These are phyloP conservation scores for Paraplagusia blochii DNA, from an alignment of 2,113 vertebrate genomes.

Conservation along the genomic window DNA sequence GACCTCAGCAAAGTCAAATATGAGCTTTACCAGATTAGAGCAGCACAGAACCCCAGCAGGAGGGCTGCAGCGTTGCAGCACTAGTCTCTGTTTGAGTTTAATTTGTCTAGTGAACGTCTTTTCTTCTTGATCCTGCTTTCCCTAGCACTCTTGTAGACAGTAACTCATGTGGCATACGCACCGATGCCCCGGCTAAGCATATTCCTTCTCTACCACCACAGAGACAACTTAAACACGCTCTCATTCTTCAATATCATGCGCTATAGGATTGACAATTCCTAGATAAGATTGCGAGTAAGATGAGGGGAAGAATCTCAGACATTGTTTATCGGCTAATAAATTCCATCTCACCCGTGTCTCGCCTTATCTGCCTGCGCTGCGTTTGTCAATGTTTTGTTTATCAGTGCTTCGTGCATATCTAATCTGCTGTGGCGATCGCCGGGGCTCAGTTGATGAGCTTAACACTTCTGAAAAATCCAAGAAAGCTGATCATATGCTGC, in stretches of 20 bases:
- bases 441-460: background rate
- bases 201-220: background rate
- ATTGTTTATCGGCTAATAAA: slow-evolving; percentile 1
- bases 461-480: slow-evolving; percentile 6
- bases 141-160: background rate
- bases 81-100: slow-evolving; percentile 18
- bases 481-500: background rate
- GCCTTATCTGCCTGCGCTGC: background rate
- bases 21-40: slow-evolving; percentile 32
- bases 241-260: slow-evolving; percentile 1
- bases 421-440: slow-evolving; percentile 9
- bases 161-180: background rate
- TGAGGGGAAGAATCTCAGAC: slow-evolving; percentile 12
- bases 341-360: slow-evolving; percentile 1
- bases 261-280: background rate
- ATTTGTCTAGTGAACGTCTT: background rate
- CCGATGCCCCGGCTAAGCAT: background rate
- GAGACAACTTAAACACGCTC: background rate
- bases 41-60: slow-evolving; percentile 19
- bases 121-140: background rate
- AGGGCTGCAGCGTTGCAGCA: background rate
- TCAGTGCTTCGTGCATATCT: slow-evolving; percentile 6
- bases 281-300: slow-evolving; percentile 7
- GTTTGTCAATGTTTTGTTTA: slow-evolving; percentile 7
- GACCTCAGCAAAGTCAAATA: slow-evolving; percentile 15